Conservation (phyloP, 2,888 invertebrate genomes). For the Polia nebulosa region DNA sequence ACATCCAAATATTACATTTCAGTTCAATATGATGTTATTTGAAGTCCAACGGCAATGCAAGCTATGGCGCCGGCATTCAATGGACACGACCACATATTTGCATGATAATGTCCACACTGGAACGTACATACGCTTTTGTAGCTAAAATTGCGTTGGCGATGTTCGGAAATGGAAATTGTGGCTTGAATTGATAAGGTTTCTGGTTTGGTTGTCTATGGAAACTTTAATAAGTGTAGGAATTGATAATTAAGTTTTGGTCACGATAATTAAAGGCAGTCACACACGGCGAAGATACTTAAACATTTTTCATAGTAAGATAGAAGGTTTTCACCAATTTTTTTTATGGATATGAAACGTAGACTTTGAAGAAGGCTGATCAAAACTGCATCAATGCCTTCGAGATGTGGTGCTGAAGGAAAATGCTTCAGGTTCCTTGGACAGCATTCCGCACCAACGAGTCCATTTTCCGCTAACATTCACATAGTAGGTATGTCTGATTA, state of each 20-base stretch:
- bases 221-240: neutral
- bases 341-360: too few relatives aligned
- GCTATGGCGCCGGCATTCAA: constrained; percentile 13
- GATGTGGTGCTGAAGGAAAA: too few relatives aligned
- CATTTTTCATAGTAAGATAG: too few relatives aligned
- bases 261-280: too few relatives aligned
- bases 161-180: constrained; percentile 2
- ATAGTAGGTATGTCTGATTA: too few relatives aligned
- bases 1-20: constrained; percentile 43
- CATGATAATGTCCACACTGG: constrained; percentile 48
- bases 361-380: too few relatives aligned
- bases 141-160: constrained; percentile 22
- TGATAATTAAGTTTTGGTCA: neutral
- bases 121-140: constrained; percentile 25
- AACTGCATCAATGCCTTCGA: too few relatives aligned
- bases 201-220: neutral
- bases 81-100: constrained; percentile 47
- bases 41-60: neutral
- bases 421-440: too few relatives aligned
- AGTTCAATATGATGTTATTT: constrained; percentile 35
- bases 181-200: neutral
- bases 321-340: too few relatives aligned
- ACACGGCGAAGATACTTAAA: too few relatives aligned
- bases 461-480: too few relatives aligned
- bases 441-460: too few relatives aligned